Percentiles rank a stretch among this genome's conserved stretches.
Evolutionary conservation across 2,888 invertebrate species (phyloP).

Genomic region (Tetheella fluctuosa): DNA sequence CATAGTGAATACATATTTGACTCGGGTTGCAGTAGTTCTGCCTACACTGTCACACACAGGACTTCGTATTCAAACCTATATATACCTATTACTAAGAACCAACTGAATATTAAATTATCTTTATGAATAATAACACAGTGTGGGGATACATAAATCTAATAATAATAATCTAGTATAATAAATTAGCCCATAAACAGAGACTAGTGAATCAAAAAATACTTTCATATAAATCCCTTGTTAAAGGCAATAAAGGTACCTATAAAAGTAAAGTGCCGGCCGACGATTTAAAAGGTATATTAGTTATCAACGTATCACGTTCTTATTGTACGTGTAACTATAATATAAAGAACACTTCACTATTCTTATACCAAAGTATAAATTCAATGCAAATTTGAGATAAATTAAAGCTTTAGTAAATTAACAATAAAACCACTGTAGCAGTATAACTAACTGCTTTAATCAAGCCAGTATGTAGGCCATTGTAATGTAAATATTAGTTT

Average conservation of each 20-base stretch:
- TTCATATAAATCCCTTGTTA: neutral
- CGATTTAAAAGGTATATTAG: neutral
- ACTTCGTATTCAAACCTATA: neutral
- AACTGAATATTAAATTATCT: neutral
- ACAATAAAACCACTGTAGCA: neutral
- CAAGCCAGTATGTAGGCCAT: neutral
- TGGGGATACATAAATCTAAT: no score
- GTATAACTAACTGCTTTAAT: no score
- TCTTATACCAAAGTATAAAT: no score
- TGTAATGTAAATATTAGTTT: neutral
- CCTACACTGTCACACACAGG: neutral
- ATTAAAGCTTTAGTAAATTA: no score
- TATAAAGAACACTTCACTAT: neutral
- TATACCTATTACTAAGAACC: neutral
- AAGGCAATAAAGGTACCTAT: neutral
- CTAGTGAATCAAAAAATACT: neutral
- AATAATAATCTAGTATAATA: no score
- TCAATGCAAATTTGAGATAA: no score
- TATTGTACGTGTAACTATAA: neutral
- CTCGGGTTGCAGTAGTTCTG: neutral
- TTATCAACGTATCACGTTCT: neutral
- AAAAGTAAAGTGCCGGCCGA: neutral
- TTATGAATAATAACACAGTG: neutral
- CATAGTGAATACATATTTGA: no score
- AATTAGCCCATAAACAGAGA: neutral